A percentile compares a stretch with the other conserved stretches of the same genome.
phyloP scores from a whole-genome alignment of 1,140 invertebrate species.

The Geopemphigus sp. region DNA sequence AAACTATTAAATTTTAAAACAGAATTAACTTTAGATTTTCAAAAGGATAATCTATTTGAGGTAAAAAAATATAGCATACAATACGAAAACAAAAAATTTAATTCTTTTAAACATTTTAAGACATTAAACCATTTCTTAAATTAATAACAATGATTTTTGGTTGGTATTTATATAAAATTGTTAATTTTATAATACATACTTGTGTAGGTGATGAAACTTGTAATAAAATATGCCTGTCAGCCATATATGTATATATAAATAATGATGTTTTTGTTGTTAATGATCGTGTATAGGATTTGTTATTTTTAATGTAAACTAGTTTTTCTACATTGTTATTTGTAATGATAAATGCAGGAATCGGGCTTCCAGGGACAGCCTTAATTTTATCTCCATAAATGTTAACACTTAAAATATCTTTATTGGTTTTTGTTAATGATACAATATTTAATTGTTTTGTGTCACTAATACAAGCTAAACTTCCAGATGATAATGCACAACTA shows the following conservation, averaged over 20 bases:
- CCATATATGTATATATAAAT: conserved; percentile 42
- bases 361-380: conserved; percentile 23
- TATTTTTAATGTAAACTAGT: conserved; percentile 16
- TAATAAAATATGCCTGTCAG: conserved; percentile 41
- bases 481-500: conserved; percentile 34
- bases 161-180: background rate
- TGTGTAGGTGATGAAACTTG: conserved; percentile 34
- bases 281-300: background rate
- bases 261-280: conserved; percentile 14
- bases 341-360: conserved; percentile 33
- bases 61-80: background rate
- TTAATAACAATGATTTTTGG: background rate
- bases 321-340: conserved; percentile 43
- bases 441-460: conserved; percentile 16
- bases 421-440: conserved; percentile 22
- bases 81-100: too few species aligned
- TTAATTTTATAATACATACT: conserved; percentile 19
- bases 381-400: background rate
- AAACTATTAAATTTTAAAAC: background rate
- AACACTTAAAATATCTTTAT: conserved; percentile 23
- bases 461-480: conserved; percentile 34
- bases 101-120: too few species aligned
- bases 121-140: background rate
- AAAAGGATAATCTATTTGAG: background rate
- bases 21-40: background rate